Base-by-base conservation (phyloP, 2,113 vertebrate genomes). In the Calyptommatus sinebrachiatus region DNA sequence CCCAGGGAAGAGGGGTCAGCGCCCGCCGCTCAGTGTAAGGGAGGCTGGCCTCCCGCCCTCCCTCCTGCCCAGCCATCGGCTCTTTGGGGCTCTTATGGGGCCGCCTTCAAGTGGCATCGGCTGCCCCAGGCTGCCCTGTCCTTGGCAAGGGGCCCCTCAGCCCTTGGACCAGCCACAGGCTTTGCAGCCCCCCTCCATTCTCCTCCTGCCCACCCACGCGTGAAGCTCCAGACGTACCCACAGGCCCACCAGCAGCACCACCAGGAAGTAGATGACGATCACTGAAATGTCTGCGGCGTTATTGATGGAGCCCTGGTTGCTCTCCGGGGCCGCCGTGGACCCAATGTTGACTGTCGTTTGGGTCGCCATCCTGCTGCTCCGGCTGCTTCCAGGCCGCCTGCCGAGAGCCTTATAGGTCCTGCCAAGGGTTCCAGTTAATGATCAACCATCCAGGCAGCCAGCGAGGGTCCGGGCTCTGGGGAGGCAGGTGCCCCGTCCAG, bases 201-300 rank as follows among this genome's bases (percentile, higher is more conserved):
- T 71, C 12, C 61, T 73, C 18, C 65, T 57, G 53, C 2, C 29
- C 2, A 8, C 83, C 31, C 68, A 48, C 18, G 73, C 53, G 12
- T 9, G 57, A 28, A 80, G 84, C 83, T 73, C 76, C 66, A 46
- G 80, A 96, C 97, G 83, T 94, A 99, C 98, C 97, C 96, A 97
- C 90, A 99, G 18, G 88, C 98, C 98, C 0, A 99, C 97, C 50
- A 91, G 97, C 91, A 99, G 89, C 72, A 99, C 98, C 21, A 99
- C 81, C 83, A 99, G 0, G 84, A 99, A 99, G 89, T 99, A 99
- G 83, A 98, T 8, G 74, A 98, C 93, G 53, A 99, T 99, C 74
- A 99, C 96, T 0, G 96, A 96, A 88, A 99, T 99, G 87, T 99
- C 98, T 0, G 97, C 97, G 0, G 98, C 0, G 74, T 99, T 99